Evolutionary conservation across 2,113 vertebrate species (phyloP).

Genomic region (Nothobranchius kuhntae): DNA sequence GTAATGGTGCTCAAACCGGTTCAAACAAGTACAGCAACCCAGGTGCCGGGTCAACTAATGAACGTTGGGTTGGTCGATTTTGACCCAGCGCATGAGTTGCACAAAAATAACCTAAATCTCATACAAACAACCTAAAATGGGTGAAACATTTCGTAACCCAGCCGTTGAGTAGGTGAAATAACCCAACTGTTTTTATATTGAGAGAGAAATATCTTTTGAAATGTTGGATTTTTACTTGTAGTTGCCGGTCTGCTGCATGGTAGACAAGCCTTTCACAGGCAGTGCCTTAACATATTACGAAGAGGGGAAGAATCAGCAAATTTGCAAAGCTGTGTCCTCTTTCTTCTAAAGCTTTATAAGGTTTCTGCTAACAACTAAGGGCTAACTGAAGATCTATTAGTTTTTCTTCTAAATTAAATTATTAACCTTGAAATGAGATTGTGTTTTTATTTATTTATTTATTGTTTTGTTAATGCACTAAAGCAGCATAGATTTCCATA

Average conservation of each 20-base stretch:
- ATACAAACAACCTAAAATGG: too few species aligned
- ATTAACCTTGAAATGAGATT: not conserved
- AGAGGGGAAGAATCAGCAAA: not conserved
- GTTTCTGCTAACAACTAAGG: not conserved
- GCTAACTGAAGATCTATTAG: not conserved
- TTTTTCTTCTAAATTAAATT: not conserved
- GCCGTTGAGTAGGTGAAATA: too few species aligned
- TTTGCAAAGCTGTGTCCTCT: not conserved
- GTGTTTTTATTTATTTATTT: too few species aligned
- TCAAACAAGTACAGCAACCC: too few species aligned
- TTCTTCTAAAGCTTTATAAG: too few species aligned
- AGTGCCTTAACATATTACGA: not conserved
- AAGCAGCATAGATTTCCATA: not conserved
- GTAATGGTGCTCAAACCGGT: too few species aligned
- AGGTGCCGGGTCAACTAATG: too few species aligned
- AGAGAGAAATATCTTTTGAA: not conserved
- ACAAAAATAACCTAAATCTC: too few species aligned
- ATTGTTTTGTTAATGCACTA: not conserved
- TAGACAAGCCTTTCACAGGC: not conserved
- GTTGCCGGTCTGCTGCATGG: not conserved
- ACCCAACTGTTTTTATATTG: too few species aligned
- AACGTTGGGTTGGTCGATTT: too few species aligned
- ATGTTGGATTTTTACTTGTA: not conserved
- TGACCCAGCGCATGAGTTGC: too few species aligned
- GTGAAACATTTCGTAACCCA: too few species aligned